phyloP scores from a whole-genome alignment of 1,140 invertebrate genomes.

The Psilanteris sp. region DNA sequence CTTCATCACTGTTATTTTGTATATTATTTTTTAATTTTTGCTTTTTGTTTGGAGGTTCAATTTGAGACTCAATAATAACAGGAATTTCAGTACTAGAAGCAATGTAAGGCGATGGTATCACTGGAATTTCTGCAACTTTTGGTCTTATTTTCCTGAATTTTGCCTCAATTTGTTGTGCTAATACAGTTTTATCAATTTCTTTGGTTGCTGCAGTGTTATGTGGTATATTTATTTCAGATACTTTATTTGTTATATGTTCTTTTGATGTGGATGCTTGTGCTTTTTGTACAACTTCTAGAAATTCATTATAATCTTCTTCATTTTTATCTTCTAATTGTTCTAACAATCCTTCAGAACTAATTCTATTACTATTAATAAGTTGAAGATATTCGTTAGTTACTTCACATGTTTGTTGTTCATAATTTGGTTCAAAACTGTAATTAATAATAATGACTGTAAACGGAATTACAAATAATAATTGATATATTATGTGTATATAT shows the following conservation, averaged over 20 bases:
- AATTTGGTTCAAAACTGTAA: constrained; percentile 72
- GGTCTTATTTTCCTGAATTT: constrained; percentile 74
- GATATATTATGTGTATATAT: not conserved
- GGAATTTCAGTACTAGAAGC: constrained; percentile 6
- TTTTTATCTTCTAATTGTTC: constrained; percentile 75
- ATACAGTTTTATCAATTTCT: constrained; percentile 53
- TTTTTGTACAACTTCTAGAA: constrained; percentile 70
- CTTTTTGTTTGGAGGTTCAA: constrained; percentile 28
- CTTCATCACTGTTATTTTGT: constrained; percentile 1
- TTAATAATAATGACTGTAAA: too few relatives aligned
- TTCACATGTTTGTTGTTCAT: constrained; percentile 71
- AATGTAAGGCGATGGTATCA: not conserved
- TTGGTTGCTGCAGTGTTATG: too few relatives aligned
- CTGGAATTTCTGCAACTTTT: constrained; percentile 49
- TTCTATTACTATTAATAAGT: constrained; percentile 69
- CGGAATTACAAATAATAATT: too few relatives aligned
- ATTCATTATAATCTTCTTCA: constrained; percentile 77
- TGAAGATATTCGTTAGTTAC: constrained; percentile 75
- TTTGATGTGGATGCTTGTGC: constrained; percentile 52
- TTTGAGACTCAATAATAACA: constrained; percentile 20
- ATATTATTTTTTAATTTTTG: constrained; percentile 12
- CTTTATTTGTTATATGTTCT: too few relatives aligned
- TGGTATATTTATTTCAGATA: too few relatives aligned
- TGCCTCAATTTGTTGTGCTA: constrained; percentile 70
- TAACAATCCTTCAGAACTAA: constrained; percentile 70